Base-by-base conservation (phyloP, 1,140 invertebrate genomes). In the Subanguina moxae region DNA sequence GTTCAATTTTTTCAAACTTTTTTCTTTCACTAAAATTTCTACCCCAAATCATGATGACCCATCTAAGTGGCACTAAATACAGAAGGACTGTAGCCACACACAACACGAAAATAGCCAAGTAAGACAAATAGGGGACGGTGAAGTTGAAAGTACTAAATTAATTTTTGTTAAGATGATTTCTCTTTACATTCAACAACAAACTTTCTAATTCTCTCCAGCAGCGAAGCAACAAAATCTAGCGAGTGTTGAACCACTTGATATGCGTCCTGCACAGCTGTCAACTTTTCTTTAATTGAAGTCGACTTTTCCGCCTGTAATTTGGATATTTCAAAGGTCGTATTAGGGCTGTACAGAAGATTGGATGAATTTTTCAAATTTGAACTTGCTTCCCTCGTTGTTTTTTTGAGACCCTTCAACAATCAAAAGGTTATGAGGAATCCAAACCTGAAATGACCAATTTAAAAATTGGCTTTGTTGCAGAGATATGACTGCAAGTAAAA, bases 111-210 rank as follows among this genome's bases (percentile, higher is more conserved):
- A 97, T 90, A 19, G 93, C 91, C 76, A 98, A 85, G 85, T 90
- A 92, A 73, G 93, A 94, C 62, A 98, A 85, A 86, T 95, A 97
- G 61, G 94, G 93, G 70, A 97, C 91, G 38, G 92, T 93, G 85
- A 97, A 97, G 83, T 96, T 95, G 85, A 97, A 93, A 65, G 93
- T 90, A 84, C 91, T 93, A 85, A 64, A 87, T 38, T 38, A 11
- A 38, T 38, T 38, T 38, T 38, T 38, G 32, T 38, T 38, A 11
- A 5, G 32, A 38, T 38, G 3, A 5, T 38, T 38, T 38, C 3
- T 3, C 3, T 38, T 38, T 38, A 38, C 32, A 5, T 38, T 38
- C 11, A 38, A 38, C 11, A 5, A 70, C 77, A 17, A 32, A 78
- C 76, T 82, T 82, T 32, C 69, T 68, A 46, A 82, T 65, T 62